Percentiles rank a stretch among this genome's conserved stretches.
phyloP scores from a whole-genome alignment of 1,140 invertebrate species.

The Hetaerina americana region DNA sequence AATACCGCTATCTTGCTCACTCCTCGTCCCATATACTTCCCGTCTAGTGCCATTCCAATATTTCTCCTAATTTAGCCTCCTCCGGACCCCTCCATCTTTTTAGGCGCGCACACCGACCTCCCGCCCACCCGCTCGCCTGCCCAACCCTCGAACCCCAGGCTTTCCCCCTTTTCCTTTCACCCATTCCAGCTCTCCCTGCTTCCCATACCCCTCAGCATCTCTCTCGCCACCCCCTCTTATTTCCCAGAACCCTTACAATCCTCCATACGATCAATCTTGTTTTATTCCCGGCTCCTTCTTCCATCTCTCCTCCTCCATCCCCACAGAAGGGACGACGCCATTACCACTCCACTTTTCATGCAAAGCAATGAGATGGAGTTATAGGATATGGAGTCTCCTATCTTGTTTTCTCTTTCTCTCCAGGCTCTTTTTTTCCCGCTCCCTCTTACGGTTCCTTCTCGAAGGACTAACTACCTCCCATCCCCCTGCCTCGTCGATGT shows the following conservation, averaged over 20 bases:
- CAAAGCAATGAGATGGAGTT: not conserved
- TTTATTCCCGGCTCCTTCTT: too few species aligned
- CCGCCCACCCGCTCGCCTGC: too few species aligned
- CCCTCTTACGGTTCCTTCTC: too few species aligned
- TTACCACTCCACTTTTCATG: not conserved
- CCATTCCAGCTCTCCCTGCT: too few species aligned
- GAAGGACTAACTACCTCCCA: too few species aligned
- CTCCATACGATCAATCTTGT: not conserved
- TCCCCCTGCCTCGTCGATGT: not conserved
- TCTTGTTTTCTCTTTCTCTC: not conserved
- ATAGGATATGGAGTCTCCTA: not conserved
- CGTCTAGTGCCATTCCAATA: not conserved
- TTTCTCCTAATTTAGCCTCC: not conserved
- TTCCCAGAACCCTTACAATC: not conserved
- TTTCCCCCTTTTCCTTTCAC: not conserved
- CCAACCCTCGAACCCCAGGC: not conserved
- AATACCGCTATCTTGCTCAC: not conserved
- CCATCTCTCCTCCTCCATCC: not conserved
- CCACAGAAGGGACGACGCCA: not conserved
- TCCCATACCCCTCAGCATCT: too few species aligned
- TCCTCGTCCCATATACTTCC: not conserved
- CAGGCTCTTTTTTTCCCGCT: too few species aligned
- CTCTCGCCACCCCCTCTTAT: too few species aligned
- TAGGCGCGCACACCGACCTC: too few species aligned
- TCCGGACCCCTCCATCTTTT: not conserved